A percentile compares a stretch with the other conserved stretches of the same genome.
Evolutionary conservation across 2,113 vertebrate genomes (phyloP).

Genomic region (Dermatemys mawii): DNA sequence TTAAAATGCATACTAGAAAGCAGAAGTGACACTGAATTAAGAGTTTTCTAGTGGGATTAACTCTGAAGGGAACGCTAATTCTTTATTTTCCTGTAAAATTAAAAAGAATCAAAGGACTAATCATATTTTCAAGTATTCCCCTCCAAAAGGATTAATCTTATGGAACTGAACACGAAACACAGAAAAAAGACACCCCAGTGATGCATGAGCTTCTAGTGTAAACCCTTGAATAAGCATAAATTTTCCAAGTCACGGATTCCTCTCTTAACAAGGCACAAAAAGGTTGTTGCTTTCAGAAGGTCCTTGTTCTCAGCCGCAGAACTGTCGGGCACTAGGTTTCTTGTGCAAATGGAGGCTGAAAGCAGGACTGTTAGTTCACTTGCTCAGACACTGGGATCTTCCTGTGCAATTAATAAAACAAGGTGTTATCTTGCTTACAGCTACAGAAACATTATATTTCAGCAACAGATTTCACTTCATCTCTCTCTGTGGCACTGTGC

Average conservation of each 20-base stretch:
- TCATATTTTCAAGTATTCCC: constrained; percentile 76
- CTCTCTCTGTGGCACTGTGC: neutral
- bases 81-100: constrained; percentile 41
- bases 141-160: constrained; percentile 54
- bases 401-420: constrained; percentile 41
- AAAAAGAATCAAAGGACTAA: constrained; percentile 49
- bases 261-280: constrained; percentile 81
- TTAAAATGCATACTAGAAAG: constrained; percentile 67
- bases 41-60: constrained; percentile 40
- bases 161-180: constrained; percentile 62
- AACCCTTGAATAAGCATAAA: constrained; percentile 32
- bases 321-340: constrained; percentile 37
- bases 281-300: constrained; percentile 74
- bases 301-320: constrained; percentile 64
- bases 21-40: constrained; percentile 37
- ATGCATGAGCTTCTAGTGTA: constrained; percentile 23
- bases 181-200: constrained; percentile 20
- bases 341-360: constrained; percentile 55
- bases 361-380: constrained; percentile 27
- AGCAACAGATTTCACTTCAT: neutral
- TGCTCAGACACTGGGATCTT: constrained; percentile 63
- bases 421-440: neutral
- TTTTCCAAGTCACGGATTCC: constrained; percentile 60
- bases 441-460: neutral
- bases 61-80: constrained; percentile 10